Conservation (phyloP, 2,797 vertebrate genomes). For the Pseudochromis fuscus region DNA sequence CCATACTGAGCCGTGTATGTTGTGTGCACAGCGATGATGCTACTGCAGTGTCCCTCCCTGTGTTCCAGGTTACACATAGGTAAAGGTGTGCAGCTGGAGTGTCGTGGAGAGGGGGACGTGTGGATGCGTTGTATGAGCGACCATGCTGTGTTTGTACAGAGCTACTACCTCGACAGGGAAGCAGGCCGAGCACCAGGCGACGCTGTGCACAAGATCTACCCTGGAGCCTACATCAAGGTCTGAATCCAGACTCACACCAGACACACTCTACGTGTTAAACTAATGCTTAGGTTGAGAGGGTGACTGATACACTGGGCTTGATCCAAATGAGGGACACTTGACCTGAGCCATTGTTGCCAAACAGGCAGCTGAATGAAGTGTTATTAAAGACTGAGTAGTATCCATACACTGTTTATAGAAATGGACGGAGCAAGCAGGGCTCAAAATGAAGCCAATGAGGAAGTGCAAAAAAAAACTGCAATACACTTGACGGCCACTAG, state of each 20-base stretch:
- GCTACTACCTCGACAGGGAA: slow-evolving; percentile 87
- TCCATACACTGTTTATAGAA: too few species aligned
- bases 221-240: slow-evolving; percentile 87
- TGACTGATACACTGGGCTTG: too few species aligned
- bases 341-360: too few species aligned
- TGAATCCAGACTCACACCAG: not conserved
- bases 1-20: too few species aligned
- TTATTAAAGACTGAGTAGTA: not conserved
- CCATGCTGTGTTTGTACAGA: slow-evolving; percentile 87
- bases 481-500: too few species aligned
- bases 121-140: slow-evolving; percentile 89
- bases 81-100: slow-evolving; percentile 85
- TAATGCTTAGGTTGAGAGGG: too few species aligned
- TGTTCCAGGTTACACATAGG: slow-evolving; percentile 85
- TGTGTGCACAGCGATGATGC: too few species aligned
- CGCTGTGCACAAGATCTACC: slow-evolving; percentile 90
- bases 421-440: too few species aligned
- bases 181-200: slow-evolving; percentile 88
- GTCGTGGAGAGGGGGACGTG: slow-evolving; percentile 84
- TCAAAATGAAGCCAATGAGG: too few species aligned
- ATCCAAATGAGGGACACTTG: not conserved
- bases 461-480: too few species aligned
- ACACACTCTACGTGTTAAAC: not conserved
- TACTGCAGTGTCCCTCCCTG: not conserved
- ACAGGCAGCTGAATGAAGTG: not conserved